Conservation (phyloP, 2,113 vertebrate species). For the Neoarius graeffei region DNA sequence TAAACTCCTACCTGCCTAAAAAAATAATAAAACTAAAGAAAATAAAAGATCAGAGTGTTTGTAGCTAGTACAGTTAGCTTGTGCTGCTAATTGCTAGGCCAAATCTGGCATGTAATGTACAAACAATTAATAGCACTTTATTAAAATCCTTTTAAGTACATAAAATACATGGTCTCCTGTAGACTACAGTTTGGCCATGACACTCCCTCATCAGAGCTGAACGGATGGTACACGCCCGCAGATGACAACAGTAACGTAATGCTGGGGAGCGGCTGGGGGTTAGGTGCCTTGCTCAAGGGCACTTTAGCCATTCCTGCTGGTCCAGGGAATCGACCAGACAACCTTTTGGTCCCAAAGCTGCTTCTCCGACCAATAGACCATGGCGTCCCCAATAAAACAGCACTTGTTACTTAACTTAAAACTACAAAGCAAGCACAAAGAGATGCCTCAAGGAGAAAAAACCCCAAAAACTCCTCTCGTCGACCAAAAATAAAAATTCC, state of each 20-base stretch:
- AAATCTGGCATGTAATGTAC: neutral
- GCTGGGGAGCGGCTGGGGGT: too few relatives aligned
- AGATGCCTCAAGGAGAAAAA: neutral
- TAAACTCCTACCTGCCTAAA: neutral
- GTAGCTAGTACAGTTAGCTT: neutral
- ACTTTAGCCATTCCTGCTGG: too few relatives aligned
- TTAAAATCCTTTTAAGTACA: too few relatives aligned
- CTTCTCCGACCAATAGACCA: too few relatives aligned
- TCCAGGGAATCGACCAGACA: too few relatives aligned
- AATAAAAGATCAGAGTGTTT: neutral
- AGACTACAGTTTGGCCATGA: neutral
- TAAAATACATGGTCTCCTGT: neutral
- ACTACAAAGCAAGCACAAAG: neutral
- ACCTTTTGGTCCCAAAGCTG: too few relatives aligned
- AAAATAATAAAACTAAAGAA: neutral
- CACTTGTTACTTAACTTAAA: neutral
- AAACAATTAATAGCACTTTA: neutral
- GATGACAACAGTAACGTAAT: neutral
- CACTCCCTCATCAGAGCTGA: neutral
- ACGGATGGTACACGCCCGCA: neutral
- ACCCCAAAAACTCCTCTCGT: too few relatives aligned
- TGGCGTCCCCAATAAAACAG: neutral
- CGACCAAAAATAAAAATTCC: neutral
- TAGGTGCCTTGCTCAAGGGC: too few relatives aligned
- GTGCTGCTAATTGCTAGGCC: neutral